Evolutionary conservation across 2,888 invertebrate species (phyloP), one percentile per base, ranked within the genome.

Genomic region (Anorthoa munda): DNA sequence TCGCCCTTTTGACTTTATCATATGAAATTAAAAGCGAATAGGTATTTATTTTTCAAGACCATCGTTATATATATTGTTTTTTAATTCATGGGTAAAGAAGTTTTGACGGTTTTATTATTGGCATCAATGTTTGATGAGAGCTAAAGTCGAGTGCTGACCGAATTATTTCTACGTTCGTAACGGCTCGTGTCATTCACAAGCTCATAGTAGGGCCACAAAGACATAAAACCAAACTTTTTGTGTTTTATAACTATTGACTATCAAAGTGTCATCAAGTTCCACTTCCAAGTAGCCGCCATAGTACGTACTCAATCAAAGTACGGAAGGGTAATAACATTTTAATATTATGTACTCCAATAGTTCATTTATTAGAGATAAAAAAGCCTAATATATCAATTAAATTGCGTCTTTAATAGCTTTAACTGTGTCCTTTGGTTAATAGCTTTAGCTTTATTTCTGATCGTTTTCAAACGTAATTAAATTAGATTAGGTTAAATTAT

Each of bases 221-320:
- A 60, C 61, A 78, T 66, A 74, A 77, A 79, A 76, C 71, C 9
- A 66, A 53, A 68, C 51, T 86, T 88, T 84, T 85, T 87, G 77
- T 83, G 66, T 89, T 92, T 92, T 89, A 91, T 86, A 83, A 87
- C 82, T 81, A 85, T 88, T 87, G 84, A 83, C 87, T 85, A 60
- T 77, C 46, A 60, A 67, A 70, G 81, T 86, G 61, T 80, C 66
- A n/a, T 61, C 65, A 86, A 84, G 83, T 83, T 88, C 84, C 79
- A 84, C 82, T 83, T 88, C 84, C 81, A 86, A 88, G 87, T 86
- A 87, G 86, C 86, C 86, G 82, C 50, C 82, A 63, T 88, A 87
- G 88, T n/a, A 87, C 68, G 78, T 69, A 45, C 69, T 79, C 80
- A 80, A 80, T 81, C 66, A 69, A 78, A 81, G 59, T 82, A 77